A percentile compares a stretch with the other conserved stretches of the same genome.
These are phyloP conservation scores for Thera britannica DNA, from an alignment of 2,888 invertebrate genomes.

Conservation along the genomic window DNA sequence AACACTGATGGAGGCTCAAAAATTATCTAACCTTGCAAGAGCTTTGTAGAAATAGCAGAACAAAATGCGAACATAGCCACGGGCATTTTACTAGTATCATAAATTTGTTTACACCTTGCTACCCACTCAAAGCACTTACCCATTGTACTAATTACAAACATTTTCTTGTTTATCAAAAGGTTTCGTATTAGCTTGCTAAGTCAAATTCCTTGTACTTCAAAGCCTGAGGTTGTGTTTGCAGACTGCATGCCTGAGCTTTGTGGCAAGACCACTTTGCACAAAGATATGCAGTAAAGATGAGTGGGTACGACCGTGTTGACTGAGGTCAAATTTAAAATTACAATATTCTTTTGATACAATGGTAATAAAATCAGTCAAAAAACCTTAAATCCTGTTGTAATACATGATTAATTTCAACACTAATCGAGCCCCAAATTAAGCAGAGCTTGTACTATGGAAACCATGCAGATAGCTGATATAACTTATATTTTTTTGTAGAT, in stretches of 20 bases:
- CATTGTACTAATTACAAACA: slow-evolving; percentile 38
- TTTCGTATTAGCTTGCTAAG: slow-evolving; percentile 52
- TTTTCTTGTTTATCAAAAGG: slow-evolving; percentile 47
- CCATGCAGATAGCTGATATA: too few species aligned
- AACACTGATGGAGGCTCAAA: too few species aligned
- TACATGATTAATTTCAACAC: too few species aligned
- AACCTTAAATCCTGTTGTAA: too few species aligned
- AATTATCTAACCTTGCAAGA: too few species aligned
- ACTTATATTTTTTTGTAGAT: too few species aligned
- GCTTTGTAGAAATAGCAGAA: neutral
- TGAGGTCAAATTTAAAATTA: slow-evolving; percentile 35
- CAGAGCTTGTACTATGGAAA: too few species aligned
- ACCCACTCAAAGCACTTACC: slow-evolving; percentile 26
- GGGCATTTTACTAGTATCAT: neutral
- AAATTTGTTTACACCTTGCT: slow-evolving; percentile 18
- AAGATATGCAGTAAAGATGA: slow-evolving; percentile 40
- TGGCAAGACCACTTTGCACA: slow-evolving; percentile 67
- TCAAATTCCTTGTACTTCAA: slow-evolving; percentile 59
- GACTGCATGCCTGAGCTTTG: slow-evolving; percentile 65
- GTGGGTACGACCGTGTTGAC: slow-evolving; percentile 30
- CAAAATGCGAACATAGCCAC: neutral
- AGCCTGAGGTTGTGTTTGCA: slow-evolving; percentile 57
- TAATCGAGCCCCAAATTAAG: too few species aligned
- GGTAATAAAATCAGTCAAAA: neutral
- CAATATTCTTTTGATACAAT: neutral